Evolutionary conservation across 2,797 vertebrate genomes (phyloP).

Genomic region (Luscinia luscinia): DNA sequence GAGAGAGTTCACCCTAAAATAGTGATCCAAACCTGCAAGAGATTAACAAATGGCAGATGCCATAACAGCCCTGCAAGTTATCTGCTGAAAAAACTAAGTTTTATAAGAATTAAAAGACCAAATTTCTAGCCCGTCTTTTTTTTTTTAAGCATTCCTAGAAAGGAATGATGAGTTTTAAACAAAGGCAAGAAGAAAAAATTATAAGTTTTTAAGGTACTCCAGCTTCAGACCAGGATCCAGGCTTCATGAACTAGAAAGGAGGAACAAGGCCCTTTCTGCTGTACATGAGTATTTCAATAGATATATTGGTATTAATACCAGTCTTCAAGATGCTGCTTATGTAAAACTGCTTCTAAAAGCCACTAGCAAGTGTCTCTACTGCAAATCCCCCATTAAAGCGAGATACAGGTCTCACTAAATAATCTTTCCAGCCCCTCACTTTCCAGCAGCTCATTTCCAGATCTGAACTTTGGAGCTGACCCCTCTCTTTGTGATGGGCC

Average conservation of each 20-base stretch:
- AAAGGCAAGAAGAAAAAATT: neutral
- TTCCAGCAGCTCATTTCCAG: constrained; percentile 9
- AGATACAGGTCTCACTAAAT: neutral
- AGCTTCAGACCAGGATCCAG: neutral
- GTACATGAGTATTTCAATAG: neutral
- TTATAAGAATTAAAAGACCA: neutral
- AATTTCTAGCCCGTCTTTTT: neutral
- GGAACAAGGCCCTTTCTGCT: neutral
- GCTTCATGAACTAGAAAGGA: neutral
- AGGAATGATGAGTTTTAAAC: neutral
- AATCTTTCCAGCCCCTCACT: neutral
- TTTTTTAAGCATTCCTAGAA: neutral
- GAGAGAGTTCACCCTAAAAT: neutral
- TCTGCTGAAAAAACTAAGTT: neutral
- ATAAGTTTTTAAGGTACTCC: neutral
- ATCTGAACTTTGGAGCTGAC: constrained; percentile 61
- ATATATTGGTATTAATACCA: neutral
- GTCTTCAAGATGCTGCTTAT: neutral
- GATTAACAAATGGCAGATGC: neutral
- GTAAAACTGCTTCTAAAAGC: neutral
- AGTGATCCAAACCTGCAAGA: neutral
- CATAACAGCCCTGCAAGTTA: neutral
- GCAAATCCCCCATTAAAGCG: neutral
- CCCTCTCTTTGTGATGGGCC: constrained; percentile 51
- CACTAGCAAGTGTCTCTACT: neutral